Base-by-base conservation (phyloP, 1,140 invertebrate genomes). In the Homalodisca vitripennis region DNA sequence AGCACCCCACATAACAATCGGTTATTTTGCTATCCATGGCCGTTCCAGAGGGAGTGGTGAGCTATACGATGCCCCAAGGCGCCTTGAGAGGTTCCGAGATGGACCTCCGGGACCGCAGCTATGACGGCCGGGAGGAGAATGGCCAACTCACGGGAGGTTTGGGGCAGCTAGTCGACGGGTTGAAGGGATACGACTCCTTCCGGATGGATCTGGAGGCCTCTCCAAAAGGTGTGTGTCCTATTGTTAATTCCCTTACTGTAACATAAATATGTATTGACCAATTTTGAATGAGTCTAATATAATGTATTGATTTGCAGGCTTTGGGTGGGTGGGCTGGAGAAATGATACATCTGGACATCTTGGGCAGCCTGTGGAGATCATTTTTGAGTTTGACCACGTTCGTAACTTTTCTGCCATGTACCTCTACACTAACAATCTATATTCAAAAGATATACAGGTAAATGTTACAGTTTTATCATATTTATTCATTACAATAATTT, bases 111-210 rank as follows among this genome's bases (percentile, higher is more conserved):
- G 88, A 89, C 76, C 78, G 79, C 68, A 84, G 82, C 12, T 89
- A 89, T 75, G 88, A 89, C 75, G 87, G 88, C 20, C 74, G 78
- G 12, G 78, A 82, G 69, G 78, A 81, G 68, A 73, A 74, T 27
- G 77, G 76, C 74, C 78, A 82, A 73, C 84, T 95, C 66, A 83
- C 84, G 17, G 88, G 90, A 22, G 97, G 97, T 1, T 80, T 98
- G 6, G 97, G 97, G 26, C 92, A 97, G 79, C 84, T 98, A 53
- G 89, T 90, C n/a, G 96, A 98, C 79, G 94, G 95, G 12, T 85
- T 87, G 72, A 84, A 83, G 71, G 93, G 93, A 51, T 82, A 86
- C 55, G 90, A 92, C 74, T 92, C 94, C 83, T 95, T 94, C 80
- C 85, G 88, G 73, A 79, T 85, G n/a, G 89, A 91, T 78, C 76